Evolutionary conservation across 1,140 invertebrate genomes (phyloP).

Genomic region (Drosophila teissieri): DNA sequence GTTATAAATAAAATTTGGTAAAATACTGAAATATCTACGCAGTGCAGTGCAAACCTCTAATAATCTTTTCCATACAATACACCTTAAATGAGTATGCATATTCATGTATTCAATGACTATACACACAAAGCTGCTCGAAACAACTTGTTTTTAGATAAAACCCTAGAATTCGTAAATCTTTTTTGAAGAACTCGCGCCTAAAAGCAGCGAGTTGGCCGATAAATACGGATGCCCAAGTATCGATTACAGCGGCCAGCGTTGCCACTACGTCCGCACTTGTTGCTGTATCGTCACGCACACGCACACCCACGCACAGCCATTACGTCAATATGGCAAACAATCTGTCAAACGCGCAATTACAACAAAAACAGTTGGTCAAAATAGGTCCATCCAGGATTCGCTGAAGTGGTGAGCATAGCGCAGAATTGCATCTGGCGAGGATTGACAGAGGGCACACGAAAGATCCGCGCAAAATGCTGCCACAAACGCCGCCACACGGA

Average conservation of each 20-base stretch:
- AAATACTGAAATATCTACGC: too few species aligned
- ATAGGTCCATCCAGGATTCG: constrained; percentile 61
- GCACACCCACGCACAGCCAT: constrained; percentile 44
- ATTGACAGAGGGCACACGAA: constrained; percentile 27
- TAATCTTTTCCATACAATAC: too few species aligned
- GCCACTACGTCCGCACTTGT: constrained; percentile 55
- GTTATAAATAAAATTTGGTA: too few species aligned
- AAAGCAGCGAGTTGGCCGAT: background rate
- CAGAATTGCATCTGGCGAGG: background rate
- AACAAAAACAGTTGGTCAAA: constrained; percentile 71
- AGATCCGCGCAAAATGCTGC: constrained; percentile 47
- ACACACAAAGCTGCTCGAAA: too few species aligned
- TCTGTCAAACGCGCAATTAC: constrained; percentile 76
- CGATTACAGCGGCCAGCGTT: constrained; percentile 35
- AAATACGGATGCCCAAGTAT: background rate
- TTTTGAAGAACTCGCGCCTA: background rate
- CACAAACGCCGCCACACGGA: constrained; percentile 55
- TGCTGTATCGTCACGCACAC: constrained; percentile 58
- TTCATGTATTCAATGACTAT: too few species aligned
- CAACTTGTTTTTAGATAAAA: too few species aligned
- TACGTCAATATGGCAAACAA: constrained; percentile 82
- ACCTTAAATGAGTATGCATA: too few species aligned
- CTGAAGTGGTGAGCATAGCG: background rate
- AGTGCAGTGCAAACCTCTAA: too few species aligned
- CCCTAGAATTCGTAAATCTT: too few species aligned